These are phyloP conservation scores for Chaetorhynchus papuensis DNA, from an alignment of 2,113 vertebrate genomes.

Conservation along the genomic window DNA sequence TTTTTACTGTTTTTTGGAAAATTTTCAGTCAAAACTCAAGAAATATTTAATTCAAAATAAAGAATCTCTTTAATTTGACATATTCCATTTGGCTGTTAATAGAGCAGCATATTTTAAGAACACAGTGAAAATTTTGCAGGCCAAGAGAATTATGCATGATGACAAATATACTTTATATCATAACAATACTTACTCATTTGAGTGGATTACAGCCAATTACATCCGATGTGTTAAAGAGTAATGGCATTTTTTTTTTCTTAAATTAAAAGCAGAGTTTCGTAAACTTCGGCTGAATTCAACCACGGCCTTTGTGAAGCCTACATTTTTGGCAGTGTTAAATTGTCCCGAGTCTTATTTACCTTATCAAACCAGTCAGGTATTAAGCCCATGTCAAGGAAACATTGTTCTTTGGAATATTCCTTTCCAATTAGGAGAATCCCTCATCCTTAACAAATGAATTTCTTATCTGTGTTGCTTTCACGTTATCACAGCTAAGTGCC, in stretches of 20 bases:
- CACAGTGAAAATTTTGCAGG: not conserved
- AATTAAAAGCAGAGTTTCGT: not conserved
- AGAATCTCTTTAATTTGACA: not conserved
- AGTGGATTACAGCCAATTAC: not conserved
- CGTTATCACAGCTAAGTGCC: not conserved
- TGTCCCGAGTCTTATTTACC: not conserved
- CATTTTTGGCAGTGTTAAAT: not conserved
- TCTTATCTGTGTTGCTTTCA: conserved; percentile 16
- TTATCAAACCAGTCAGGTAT: not conserved
- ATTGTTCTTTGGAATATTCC: not conserved
- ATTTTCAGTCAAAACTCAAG: not conserved
- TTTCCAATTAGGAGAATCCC: conserved; percentile 25
- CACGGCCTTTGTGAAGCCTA: not conserved
- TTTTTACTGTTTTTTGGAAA: not conserved
- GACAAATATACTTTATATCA: not conserved
- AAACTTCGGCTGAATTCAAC: not conserved
- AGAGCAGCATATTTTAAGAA: not conserved
- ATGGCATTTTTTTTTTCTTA: not conserved
- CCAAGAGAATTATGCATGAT: not conserved
- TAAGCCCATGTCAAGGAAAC: not conserved
- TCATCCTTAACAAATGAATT: conserved; percentile 28
- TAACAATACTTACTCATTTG: not conserved
- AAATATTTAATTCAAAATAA: not conserved
- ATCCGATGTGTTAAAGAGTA: not conserved
- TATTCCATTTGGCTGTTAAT: not conserved